Conservation (phyloP, 2,888 invertebrate genomes). For the Eupeodes luniger region DNA sequence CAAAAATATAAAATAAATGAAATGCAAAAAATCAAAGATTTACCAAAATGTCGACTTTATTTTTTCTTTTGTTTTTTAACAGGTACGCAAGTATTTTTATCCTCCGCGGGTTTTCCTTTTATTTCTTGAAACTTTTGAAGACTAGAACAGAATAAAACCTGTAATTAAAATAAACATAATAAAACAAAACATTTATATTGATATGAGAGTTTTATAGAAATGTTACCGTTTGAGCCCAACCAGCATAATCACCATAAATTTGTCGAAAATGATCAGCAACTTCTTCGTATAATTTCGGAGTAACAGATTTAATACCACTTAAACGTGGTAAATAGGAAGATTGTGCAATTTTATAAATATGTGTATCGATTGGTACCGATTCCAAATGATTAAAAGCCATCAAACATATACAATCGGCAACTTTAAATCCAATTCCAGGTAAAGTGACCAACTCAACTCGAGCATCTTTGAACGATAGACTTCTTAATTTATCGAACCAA, state of each 20-base stretch:
- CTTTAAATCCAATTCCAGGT: constrained; percentile 97
- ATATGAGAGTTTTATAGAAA: constrained; percentile 3
- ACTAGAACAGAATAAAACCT: constrained; percentile 93
- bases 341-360: constrained; percentile 95
- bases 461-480: constrained; percentile 89
- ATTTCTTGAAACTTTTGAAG: constrained; percentile 88
- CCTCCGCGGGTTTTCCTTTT: background rate
- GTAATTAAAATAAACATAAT: constrained; percentile 78
- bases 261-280: constrained; percentile 92
- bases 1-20: too few relatives aligned
- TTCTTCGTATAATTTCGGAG: constrained; percentile 92
- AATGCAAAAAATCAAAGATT: background rate
- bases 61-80: constrained; percentile 40
- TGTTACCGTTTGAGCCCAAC: constrained; percentile 97
- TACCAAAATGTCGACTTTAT: background rate
- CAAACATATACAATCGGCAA: constrained; percentile 98
- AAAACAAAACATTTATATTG: background rate
- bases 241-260: constrained; percentile 94
- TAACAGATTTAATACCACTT: constrained; percentile 89
- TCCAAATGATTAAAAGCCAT: constrained; percentile 96
- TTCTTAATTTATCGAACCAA: constrained; percentile 90
- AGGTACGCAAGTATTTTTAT: constrained; percentile 1
- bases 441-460: constrained; percentile 90
- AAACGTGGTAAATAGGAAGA: constrained; percentile 92
- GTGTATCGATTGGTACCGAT: constrained; percentile 97